phyloP scores from a whole-genome alignment of 1,140 invertebrate genomes.

The Pissodes strobi region DNA sequence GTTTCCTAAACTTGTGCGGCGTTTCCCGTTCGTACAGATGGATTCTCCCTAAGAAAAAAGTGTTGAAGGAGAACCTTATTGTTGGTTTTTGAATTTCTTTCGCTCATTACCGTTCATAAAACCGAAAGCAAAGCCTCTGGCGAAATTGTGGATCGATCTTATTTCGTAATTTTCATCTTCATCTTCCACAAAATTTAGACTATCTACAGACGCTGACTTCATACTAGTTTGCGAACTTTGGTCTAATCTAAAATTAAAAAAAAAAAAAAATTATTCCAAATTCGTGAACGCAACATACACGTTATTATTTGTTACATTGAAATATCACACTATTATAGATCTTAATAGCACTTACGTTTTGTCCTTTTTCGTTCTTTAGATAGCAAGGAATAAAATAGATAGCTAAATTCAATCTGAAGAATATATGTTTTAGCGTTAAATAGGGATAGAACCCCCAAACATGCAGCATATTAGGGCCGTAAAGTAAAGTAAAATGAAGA shows the following conservation, averaged over 20 bases:
- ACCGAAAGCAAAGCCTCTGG: conserved; percentile 66
- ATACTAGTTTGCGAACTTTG: conserved; percentile 39
- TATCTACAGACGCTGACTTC: conserved; percentile 20
- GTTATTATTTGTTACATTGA: too few relatives aligned
- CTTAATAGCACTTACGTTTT: conserved; percentile 35
- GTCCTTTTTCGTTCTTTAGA: conserved; percentile 14
- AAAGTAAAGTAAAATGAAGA: too few relatives aligned
- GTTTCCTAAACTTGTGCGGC: conserved; percentile 62
- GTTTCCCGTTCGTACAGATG: conserved; percentile 70
- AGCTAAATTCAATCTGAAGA: neutral
- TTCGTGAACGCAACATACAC: too few relatives aligned
- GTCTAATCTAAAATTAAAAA: conserved; percentile 11
- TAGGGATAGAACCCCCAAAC: too few relatives aligned
- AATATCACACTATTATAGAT: too few relatives aligned
- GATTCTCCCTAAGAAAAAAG: conserved; percentile 51
- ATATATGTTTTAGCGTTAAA: neutral
- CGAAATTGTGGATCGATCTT: conserved; percentile 59
- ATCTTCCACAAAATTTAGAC: conserved; percentile 14
- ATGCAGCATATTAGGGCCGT: too few relatives aligned
- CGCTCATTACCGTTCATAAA: conserved; percentile 59
- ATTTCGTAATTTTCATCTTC: conserved; percentile 52
- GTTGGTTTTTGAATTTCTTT: neutral
- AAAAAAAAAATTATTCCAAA: neutral
- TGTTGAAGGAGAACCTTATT: too few relatives aligned
- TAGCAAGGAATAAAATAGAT: neutral